Evolutionary conservation across 2,888 invertebrate species (phyloP).

Genomic region (Drosophila dives): DNA sequence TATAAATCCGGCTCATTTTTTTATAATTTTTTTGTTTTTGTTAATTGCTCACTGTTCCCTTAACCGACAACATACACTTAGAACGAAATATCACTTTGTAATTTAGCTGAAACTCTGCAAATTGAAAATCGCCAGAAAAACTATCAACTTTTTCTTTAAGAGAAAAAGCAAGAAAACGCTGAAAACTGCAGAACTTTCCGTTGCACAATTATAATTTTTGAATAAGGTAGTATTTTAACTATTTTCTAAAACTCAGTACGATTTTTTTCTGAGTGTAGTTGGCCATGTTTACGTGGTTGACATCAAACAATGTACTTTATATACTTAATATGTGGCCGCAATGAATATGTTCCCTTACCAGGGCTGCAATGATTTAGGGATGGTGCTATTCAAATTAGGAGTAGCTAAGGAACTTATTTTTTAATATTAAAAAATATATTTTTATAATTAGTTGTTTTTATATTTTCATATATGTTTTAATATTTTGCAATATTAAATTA

Average conservation of each 20-base stretch:
- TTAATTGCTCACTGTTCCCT: neutral
- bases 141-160: neutral
- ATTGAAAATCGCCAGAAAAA: too few species aligned
- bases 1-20: neutral
- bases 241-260: neutral
- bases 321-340: conserved; percentile 37
- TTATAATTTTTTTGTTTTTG: neutral
- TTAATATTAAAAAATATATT: neutral
- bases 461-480: too few species aligned
- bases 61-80: neutral
- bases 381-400: neutral
- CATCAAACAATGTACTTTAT: conserved; percentile 46
- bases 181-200: too few species aligned
- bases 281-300: conserved; percentile 34
- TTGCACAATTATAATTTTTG: neutral
- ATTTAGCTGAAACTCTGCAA: neutral
- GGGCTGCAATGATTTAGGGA: conserved; percentile 9
- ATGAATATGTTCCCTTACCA: conserved; percentile 36
- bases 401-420: neutral
- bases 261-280: neutral
- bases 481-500: accelerated
- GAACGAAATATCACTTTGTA: neutral
- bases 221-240: neutral
- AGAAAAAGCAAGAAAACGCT: neutral
- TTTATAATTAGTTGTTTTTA: too few species aligned